Percentiles rank a stretch among this genome's conserved stretches.
phyloP scores from a whole-genome alignment of 2,113 vertebrate species.

The Azemiops feae region DNA sequence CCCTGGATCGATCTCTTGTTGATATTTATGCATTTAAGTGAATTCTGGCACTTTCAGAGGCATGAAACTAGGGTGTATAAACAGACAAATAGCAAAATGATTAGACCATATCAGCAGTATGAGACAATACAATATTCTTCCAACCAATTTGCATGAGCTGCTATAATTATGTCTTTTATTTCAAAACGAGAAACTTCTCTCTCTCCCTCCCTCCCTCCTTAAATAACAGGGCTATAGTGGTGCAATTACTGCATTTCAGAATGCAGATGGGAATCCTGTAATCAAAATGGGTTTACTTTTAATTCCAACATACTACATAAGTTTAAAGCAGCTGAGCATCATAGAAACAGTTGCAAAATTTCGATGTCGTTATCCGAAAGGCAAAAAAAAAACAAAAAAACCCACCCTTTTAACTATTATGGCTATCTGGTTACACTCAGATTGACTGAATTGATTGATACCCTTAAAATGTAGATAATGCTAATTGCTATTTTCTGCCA shows the following conservation, averaged over 20 bases:
- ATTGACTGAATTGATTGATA: constrained; percentile 4
- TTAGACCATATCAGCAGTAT: background rate
- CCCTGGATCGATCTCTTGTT: background rate
- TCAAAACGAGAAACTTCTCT: background rate
- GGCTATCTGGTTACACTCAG: background rate
- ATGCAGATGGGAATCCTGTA: background rate
- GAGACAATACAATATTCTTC: background rate
- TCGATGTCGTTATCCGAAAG: background rate
- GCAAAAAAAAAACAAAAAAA: too few species aligned
- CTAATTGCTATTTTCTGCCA: background rate
- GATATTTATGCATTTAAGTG: background rate
- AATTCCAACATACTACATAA: background rate
- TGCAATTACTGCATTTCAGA: background rate
- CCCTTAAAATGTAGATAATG: background rate
- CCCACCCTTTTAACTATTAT: background rate
- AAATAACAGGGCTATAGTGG: background rate
- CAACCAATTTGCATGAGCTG: background rate
- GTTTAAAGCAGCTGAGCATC: background rate
- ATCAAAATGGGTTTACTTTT: background rate
- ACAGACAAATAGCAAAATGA: background rate
- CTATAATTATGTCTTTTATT: background rate
- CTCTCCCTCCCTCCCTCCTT: background rate
- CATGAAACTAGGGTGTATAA: background rate
- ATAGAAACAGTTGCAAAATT: background rate
- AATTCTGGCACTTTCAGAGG: background rate